A percentile compares a stretch with the other conserved stretches of the same genome.
phyloP scores from a whole-genome alignment of 2,113 vertebrate species.

The Thryonomys swinderianus region DNA sequence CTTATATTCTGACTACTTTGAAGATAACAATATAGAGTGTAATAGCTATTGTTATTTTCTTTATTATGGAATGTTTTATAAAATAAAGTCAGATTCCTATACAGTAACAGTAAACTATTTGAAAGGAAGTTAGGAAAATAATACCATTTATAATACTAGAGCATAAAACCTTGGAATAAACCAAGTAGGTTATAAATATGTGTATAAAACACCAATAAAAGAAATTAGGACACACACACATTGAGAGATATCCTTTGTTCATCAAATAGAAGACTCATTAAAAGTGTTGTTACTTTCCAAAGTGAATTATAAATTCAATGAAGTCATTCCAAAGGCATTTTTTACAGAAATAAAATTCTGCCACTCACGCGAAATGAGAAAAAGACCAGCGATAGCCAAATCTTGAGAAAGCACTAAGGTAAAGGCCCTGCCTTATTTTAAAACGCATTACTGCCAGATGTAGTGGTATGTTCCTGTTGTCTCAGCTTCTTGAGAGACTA shows the following conservation, averaged over 20 bases:
- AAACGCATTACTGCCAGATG: not conserved
- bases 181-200: not conserved
- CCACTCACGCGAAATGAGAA: not conserved
- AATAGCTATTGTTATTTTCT: not conserved
- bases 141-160: not conserved
- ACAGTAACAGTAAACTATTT: not conserved
- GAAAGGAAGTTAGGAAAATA: not conserved
- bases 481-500: not conserved
- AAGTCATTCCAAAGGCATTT: not conserved
- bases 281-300: not conserved
- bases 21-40: not conserved
- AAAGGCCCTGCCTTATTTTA: not conserved
- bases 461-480: not conserved
- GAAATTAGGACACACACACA: not conserved
- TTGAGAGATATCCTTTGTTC: not conserved
- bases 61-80: not conserved
- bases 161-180: not conserved
- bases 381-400: not conserved
- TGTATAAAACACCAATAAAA: not conserved
- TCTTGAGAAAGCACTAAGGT: not conserved
- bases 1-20: too few relatives aligned
- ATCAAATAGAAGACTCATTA: not conserved
- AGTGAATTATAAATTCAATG: not conserved
- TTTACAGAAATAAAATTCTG: not conserved
- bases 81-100: not conserved